Evolutionary conservation across 92 coral and sea anemone genomes (phyloP).

Genomic region (Parazoanthus swiftii): DNA sequence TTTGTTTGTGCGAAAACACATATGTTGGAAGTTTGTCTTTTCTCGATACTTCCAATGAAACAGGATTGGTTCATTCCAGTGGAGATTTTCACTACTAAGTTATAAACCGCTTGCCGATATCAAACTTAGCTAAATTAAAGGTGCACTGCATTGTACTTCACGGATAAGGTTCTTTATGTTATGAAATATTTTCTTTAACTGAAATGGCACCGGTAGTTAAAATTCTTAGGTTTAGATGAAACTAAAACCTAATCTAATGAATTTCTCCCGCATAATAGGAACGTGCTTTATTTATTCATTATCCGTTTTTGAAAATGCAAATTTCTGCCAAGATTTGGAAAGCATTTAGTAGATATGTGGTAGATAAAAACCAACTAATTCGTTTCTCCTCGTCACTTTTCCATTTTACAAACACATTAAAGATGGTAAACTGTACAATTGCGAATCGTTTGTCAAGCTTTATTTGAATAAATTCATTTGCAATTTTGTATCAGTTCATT

Average conservation of each 20-base stretch:
- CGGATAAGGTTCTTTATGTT: neutral
- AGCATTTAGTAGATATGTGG: slow-evolving; percentile 33
- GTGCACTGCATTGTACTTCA: neutral
- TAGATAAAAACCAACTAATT: slow-evolving; percentile 22
- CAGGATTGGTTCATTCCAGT: neutral
- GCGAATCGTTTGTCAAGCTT: neutral
- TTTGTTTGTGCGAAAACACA: slow-evolving; percentile 16
- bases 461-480: neutral
- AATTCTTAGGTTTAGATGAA: neutral
- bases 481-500: slow-evolving; percentile 10
- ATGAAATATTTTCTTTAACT: neutral
- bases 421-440: slow-evolving; percentile 1
- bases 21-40: slow-evolving; percentile 20
- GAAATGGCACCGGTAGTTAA: slow-evolving; percentile 9
- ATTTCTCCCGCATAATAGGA: slow-evolving; percentile 10
- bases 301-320: slow-evolving; percentile 30
- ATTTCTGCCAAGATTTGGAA: slow-evolving; percentile 18
- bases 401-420: slow-evolving; percentile 4
- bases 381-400: neutral
- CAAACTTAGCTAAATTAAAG: neutral
- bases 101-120: neutral
- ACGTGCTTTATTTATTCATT: slow-evolving; percentile 31
- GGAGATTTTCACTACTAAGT: neutral
- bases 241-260: neutral
- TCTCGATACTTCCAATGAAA: slow-evolving; percentile 27